Conservation (phyloP, 2,888 invertebrate genomes). For the Ligdia adustata region DNA sequence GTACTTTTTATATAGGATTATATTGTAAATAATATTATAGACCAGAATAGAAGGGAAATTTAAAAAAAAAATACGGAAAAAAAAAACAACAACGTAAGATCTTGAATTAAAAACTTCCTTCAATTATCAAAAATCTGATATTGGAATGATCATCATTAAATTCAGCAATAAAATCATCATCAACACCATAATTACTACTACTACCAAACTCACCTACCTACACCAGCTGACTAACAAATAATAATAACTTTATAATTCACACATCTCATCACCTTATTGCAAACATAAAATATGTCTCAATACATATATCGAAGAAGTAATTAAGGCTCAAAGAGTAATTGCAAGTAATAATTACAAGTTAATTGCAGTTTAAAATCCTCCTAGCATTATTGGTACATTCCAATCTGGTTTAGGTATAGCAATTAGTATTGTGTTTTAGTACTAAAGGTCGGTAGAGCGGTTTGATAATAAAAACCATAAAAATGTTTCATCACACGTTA, state of each 20-base stretch:
- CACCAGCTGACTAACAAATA: neutral
- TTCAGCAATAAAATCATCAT: too few species aligned
- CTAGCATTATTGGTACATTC: conserved; percentile 14
- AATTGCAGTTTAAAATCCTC: conserved; percentile 1
- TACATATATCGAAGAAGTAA: conserved; percentile 3
- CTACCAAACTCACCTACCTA: neutral
- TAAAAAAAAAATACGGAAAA: too few species aligned
- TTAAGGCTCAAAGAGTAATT: conserved; percentile 1
- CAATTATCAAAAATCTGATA: too few species aligned
- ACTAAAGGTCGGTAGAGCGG: too few species aligned
- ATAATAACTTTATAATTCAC: neutral
- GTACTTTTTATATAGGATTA: too few species aligned
- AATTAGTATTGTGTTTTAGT: conserved; percentile 6
- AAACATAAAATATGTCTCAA: conserved; percentile 2
- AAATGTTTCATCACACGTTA: too few species aligned
- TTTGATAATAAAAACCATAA: neutral
- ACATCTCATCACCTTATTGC: neutral
- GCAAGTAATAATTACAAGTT: neutral
- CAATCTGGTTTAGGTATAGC: conserved; percentile 13
- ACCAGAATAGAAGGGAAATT: too few species aligned
- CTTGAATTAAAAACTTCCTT: too few species aligned
- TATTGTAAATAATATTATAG: too few species aligned
- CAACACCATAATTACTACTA: too few species aligned
- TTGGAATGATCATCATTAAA: too few species aligned
- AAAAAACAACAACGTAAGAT: too few species aligned